phyloP scores from a whole-genome alignment of 2,888 invertebrate genomes.

The Sycophila texana region DNA sequence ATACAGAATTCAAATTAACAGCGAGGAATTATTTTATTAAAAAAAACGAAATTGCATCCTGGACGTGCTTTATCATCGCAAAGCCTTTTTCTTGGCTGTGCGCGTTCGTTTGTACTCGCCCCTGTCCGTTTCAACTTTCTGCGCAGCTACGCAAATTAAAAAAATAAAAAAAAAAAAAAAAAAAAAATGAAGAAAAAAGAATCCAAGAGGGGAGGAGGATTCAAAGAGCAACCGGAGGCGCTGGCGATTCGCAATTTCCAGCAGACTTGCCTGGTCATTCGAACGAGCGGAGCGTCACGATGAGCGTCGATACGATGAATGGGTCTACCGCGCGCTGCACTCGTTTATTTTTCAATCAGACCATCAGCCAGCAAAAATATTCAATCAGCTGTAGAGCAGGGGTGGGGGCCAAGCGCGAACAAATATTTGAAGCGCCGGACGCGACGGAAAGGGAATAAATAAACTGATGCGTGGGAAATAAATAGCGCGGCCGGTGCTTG shows the following conservation, averaged over 20 bases:
- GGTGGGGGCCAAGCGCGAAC: neutral
- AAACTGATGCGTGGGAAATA: conserved; percentile 30
- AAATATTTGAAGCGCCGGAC: conserved; percentile 38
- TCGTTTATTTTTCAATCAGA: conserved; percentile 62
- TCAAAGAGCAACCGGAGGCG: conserved; percentile 34
- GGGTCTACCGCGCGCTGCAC: conserved; percentile 3
- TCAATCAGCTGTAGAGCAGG: conserved; percentile 21
- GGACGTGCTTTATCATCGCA: conserved; percentile 7
- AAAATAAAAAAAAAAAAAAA: neutral
- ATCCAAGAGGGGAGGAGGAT: conserved; percentile 17
- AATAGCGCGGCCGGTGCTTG: conserved; percentile 7
- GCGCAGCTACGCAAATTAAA: conserved; percentile 21
- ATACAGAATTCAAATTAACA: too few species aligned
- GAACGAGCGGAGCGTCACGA: conserved; percentile 39
- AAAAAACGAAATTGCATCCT: neutral
- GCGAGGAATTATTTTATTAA: too few species aligned
- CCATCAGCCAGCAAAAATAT: conserved; percentile 31
- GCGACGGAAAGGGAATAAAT: conserved; percentile 18
- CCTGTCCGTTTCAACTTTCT: too few species aligned
- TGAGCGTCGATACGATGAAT: conserved; percentile 31
- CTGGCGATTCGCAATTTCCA: conserved; percentile 31
- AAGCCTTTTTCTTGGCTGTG: conserved; percentile 11
- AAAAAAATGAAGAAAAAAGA: neutral
- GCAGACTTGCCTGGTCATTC: conserved; percentile 44
- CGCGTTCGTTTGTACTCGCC: neutral